Conservation (phyloP, 2,888 invertebrate species). For the Heterodera filipjevi region DNA sequence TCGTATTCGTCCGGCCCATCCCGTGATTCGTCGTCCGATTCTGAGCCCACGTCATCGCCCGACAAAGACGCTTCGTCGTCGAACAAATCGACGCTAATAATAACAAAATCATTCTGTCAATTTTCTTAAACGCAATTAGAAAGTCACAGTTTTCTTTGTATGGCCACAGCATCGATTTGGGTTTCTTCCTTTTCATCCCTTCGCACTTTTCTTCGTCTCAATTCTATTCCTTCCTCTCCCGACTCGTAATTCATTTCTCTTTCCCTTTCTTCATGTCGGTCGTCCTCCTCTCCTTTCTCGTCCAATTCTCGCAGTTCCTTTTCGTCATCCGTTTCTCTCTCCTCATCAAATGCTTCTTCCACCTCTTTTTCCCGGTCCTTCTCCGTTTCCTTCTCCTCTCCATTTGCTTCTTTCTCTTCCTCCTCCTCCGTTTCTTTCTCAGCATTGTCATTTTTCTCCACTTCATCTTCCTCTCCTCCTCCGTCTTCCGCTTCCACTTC, state of each 20-base stretch:
- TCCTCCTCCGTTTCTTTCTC: slow-evolving; percentile 9
- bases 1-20: slow-evolving; percentile 33
- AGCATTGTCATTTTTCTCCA: slow-evolving; percentile 30
- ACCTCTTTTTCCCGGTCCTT: background rate
- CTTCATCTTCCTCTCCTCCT: slow-evolving; percentile 24
- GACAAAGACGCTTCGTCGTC: slow-evolving; percentile 62
- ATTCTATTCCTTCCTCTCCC: background rate
- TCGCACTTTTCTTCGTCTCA: background rate
- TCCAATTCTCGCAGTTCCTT: background rate
- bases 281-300: slow-evolving; percentile 4
- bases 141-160: background rate
- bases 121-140: background rate
- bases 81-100: slow-evolving; percentile 42
- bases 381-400: background rate
- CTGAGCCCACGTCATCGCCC: slow-evolving; percentile 60
- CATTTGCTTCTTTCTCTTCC: slow-evolving; percentile 6
- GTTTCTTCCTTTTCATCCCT: slow-evolving; percentile 17
- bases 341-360: background rate
- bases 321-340: background rate
- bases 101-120: background rate
- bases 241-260: slow-evolving; percentile 1
- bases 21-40: slow-evolving; percentile 52
- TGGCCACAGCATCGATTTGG: background rate
- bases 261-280: slow-evolving; percentile 11
- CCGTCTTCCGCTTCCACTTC: background rate